These are phyloP conservation scores for Sakesphorus luctuosus DNA, from an alignment of 2,113 vertebrate species.

Conservation along the genomic window DNA sequence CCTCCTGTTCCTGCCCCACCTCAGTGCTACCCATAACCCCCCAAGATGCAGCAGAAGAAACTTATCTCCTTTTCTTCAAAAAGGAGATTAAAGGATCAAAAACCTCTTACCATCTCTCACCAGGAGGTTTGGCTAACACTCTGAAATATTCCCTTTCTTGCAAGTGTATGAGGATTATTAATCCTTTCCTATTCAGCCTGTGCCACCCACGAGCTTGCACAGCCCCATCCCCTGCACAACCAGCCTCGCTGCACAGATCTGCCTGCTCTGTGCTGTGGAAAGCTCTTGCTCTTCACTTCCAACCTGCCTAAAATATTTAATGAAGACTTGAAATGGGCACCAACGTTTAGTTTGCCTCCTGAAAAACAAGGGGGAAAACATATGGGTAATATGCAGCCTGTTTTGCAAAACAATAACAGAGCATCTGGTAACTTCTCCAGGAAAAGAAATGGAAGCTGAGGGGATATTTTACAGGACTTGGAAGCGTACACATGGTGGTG, in stretches of 20 bases:
- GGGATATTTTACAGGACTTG: constrained; percentile 43
- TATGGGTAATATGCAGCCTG: constrained; percentile 40
- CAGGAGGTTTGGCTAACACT: not conserved
- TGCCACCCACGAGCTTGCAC: not conserved
- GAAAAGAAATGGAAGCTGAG: constrained; percentile 46
- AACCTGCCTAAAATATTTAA: constrained; percentile 19
- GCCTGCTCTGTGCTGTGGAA: not conserved
- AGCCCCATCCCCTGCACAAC: not conserved
- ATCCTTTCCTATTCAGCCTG: not conserved
- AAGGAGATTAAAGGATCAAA: constrained; percentile 17
- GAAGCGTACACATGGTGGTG: not conserved
- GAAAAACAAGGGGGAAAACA: constrained; percentile 50
- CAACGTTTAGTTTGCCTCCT: not conserved
- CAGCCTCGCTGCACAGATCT: fast-evolving
- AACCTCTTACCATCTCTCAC: not conserved
- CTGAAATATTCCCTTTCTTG: not conserved
- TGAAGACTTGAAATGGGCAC: constrained; percentile 11
- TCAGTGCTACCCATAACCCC: not conserved
- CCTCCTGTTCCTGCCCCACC: not conserved
- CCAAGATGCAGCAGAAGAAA: not conserved
- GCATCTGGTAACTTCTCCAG: constrained; percentile 58
- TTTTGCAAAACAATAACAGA: constrained; percentile 53
- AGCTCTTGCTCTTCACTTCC: not conserved
- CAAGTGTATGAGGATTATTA: not conserved
- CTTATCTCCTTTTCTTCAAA: not conserved